Base-by-base conservation (phyloP, 2,113 vertebrate species). In the Mystacornis crossleyi region DNA sequence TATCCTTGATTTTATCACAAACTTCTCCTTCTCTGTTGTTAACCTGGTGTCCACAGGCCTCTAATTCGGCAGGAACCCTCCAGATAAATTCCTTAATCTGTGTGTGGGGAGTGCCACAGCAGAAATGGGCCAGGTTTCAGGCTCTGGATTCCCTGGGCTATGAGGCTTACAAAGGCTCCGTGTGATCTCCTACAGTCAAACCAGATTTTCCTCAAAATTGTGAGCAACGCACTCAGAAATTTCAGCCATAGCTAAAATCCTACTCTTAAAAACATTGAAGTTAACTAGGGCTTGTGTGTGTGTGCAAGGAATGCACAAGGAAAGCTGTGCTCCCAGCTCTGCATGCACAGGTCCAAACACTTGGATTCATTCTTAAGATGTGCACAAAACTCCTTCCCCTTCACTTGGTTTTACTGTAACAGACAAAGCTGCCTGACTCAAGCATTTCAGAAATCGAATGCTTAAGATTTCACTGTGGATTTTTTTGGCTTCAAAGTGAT, bases 401-500 rank as follows among this genome's bases (percentile, higher is more conserved):
- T 80, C 5, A 7, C 71, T 92, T 78, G 64, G 18, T 90, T 93
- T 96, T 92, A 93, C 95, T 96, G 92, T 96, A 92, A 19, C 64
- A 74, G 93, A 92, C 89, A 95, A 84, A 95, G 90, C 78, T 64
- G 79, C 80, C 89, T 93, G 92, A 95, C 94, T 94, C 47, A 29
- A 94, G 89, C 81, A 77, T 81, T 92, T 95, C 95, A 75, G 88
- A 94, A 92, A 96, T 89, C 90, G 5, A 89, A 90, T 87, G 94
- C 94, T 84, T 81, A 93, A 95, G 89, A 96, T 97, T 96, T 97
- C 90, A 67, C 85, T 36, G 85, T 72, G 90, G 89, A 87, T 92
- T 97, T 97, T 97, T 94, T 97, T 94, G 80, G 93, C 92, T 92
- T 95, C 97, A 95, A 95, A 97, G 96, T 93, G 94, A 97, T 97